Evolutionary conservation across 53 echinoderm and acorn worm genomes (phyloP), one percentile per base, ranked within the genome.

Genomic region (Pentamera pediparva): DNA sequence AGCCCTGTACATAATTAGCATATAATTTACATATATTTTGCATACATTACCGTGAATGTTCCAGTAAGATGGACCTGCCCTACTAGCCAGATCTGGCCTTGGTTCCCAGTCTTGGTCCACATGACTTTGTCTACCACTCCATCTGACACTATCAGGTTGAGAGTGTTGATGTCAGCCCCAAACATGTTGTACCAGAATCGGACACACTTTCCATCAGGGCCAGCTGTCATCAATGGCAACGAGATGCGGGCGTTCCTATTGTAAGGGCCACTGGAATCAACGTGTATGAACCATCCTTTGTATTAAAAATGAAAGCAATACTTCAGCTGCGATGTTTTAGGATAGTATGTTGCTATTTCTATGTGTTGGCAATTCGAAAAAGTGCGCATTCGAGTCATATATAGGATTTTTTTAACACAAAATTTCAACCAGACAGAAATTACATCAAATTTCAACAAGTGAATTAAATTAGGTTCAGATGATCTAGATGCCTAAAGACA

Each of bases 181-280:
- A 52, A 52, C 73, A 72, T 72, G 55, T 72, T 30, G 38, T 72
- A 72, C 73, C 73, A 72, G 73, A 72, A 72, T 20, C 73, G 73
- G 20, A 72, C 18, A 49, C 73, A 72, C 36, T 72, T 72, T 8
- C 73, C 73, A 32, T 61, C 29, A 11, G n/a, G 30, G 19, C 50
- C 48, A 0, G 53, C 31, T n/a, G 35, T 72, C 3, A 72, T 72
- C 36, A 52, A 19, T 6, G 73, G 73, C 21, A 37, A 32, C 5
- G 54, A 4, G 53, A 72, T 51, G 3, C 73, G 35, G 19, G 27
- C 54, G 9, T 32, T 1, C 19, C 2, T 26, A 29, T 72, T 72
- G 36, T n/a, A 24, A 32, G 15, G 3, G 7, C 36, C 73, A 33
- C 73, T 72, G 35, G 20, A 5, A 7, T 72, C 73, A 9, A 72